A percentile compares a stretch with the other conserved stretches of the same genome.
Conservation (phyloP, 2,113 vertebrate species). For the Antechinus stuartii region DNA sequence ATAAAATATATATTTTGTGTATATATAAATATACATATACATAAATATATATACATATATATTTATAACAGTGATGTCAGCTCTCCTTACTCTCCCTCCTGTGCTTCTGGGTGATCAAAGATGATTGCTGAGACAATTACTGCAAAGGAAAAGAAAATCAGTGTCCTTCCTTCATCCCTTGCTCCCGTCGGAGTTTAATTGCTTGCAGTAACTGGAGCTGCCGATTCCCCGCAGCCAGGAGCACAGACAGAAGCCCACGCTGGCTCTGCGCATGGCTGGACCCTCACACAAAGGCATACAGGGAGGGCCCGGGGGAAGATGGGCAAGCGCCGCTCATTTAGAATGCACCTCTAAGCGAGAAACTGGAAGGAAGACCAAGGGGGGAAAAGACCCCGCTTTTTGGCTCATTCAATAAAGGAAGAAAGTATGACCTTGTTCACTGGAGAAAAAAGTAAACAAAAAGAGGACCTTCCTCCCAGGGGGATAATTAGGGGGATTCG, state of each 20-base stretch:
- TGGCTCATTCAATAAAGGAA: conserved; percentile 20
- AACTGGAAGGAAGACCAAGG: conserved; percentile 5
- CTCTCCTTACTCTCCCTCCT: conserved; percentile 85
- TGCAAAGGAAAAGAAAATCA: conserved; percentile 86
- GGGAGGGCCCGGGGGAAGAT: conserved; percentile 34
- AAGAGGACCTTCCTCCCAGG: not conserved
- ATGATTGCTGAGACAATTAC: conserved; percentile 92
- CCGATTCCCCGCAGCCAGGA: conserved; percentile 70
- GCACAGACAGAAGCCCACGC: conserved; percentile 29
- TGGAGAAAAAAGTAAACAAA: not conserved
- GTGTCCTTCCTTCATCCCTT: conserved; percentile 86
- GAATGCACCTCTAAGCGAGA: not conserved
- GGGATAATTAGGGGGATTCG: not conserved
- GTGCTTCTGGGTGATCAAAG: conserved; percentile 89
- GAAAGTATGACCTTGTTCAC: not conserved
- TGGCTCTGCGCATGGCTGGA: conserved; percentile 52
- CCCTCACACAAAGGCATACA: conserved; percentile 43
- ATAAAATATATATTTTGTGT: no score
- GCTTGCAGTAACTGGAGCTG: conserved; percentile 92
- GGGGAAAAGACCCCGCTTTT: not conserved
- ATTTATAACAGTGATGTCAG: conserved; percentile 88
- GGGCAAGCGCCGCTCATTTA: not conserved
- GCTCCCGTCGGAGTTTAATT: conserved; percentile 90
- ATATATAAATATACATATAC: not conserved
- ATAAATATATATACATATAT: conserved; percentile 82